A percentile compares a stretch with the other conserved stretches of the same genome.
These are phyloP conservation scores for Hephaestus fuliginosus DNA, from an alignment of 2,797 vertebrate genomes.

Conservation along the genomic window DNA sequence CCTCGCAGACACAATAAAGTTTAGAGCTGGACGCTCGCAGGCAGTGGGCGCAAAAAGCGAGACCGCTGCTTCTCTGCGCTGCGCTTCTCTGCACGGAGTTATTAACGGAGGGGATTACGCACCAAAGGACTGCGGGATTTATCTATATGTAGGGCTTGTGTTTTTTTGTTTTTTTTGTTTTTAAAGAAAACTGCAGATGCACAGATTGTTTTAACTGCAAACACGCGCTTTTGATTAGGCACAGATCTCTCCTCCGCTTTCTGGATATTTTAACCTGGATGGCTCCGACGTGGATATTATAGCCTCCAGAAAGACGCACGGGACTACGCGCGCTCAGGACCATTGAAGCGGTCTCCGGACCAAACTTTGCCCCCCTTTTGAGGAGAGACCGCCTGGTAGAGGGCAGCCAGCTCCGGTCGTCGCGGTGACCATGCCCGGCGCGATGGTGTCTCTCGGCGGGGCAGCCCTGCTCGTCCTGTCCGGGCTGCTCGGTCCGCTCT, in stretches of 20 bases:
- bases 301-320: conserved; percentile 42
- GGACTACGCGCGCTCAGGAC: conserved; percentile 54
- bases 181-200: neutral
- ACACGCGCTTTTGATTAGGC: conserved; percentile 1
- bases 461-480: conserved; percentile 66
- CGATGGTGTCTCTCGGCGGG: conserved; percentile 53
- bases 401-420: conserved; percentile 5
- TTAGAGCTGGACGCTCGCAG: conserved; percentile 60
- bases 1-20: conserved; percentile 78
- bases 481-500: conserved; percentile 59
- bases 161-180: neutral
- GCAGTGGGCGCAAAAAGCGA: conserved; percentile 52
- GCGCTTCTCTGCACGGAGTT: conserved; percentile 36
- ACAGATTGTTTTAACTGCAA: neutral
- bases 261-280: conserved; percentile 59
- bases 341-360: no score
- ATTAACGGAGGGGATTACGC: conserved; percentile 11
- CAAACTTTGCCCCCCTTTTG: no score
- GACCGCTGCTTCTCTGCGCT: conserved; percentile 27
- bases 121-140: conserved; percentile 28
- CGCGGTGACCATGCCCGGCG: conserved; percentile 62
- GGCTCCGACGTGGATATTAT: conserved; percentile 50
- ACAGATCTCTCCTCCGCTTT: neutral
- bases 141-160: neutral
- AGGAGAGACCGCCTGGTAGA: no score